A percentile compares a stretch with the other conserved stretches of the same genome.
Evolutionary conservation across 2,888 invertebrate genomes (phyloP).

Genomic region (Acholoe squamosa): DNA sequence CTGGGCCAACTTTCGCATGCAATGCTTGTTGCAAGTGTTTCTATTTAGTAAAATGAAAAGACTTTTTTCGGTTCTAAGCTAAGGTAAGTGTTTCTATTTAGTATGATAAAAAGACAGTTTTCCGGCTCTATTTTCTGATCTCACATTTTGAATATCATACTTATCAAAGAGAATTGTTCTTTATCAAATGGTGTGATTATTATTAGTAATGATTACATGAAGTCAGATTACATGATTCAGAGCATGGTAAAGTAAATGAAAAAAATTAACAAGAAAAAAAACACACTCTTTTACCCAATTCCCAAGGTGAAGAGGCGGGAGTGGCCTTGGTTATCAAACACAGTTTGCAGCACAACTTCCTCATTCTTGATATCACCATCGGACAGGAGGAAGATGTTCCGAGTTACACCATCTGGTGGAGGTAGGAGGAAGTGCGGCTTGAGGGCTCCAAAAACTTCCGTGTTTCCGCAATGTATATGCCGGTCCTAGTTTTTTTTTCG

Average conservation of each 20-base stretch:
- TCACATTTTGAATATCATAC: no score
- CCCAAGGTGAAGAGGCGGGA: slow-evolving; percentile 79
- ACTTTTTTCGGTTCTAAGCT: no score
- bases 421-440: slow-evolving; percentile 76
- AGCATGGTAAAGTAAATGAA: no score
- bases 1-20: slow-evolving; percentile 75
- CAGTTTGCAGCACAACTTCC: slow-evolving; percentile 72
- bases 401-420: slow-evolving; percentile 70
- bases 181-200: no score
- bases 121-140: no score
- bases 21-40: slow-evolving; percentile 75
- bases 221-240: no score
- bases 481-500: neutral
- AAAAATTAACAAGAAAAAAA: no score
- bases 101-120: no score
- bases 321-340: slow-evolving; percentile 71
- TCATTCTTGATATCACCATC: slow-evolving; percentile 79
- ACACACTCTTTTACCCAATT: slow-evolving; percentile 74
- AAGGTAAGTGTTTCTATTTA: no score
- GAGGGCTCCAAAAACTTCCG: slow-evolving; percentile 76
- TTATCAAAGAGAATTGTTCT: no score
- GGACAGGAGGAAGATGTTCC: slow-evolving; percentile 78
- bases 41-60: slow-evolving; percentile 68
- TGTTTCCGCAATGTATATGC: slow-evolving; percentile 75
- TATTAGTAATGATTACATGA: no score